Evolutionary conservation across 2,888 invertebrate species (phyloP).

Genomic region (Aspidiotus destructor): DNA sequence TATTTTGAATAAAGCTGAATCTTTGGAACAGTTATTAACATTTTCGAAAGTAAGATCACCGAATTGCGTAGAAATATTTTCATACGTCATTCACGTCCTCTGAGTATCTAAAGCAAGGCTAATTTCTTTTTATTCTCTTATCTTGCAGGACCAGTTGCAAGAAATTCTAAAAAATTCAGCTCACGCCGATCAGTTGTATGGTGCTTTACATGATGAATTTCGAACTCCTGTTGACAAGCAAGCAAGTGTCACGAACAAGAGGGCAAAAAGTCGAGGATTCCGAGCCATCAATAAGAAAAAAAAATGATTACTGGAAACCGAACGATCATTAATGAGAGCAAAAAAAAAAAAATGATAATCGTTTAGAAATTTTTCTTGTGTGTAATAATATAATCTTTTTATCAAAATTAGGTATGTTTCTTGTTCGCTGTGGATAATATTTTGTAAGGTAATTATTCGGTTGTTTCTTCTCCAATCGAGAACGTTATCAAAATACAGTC

Average conservation of each 20-base stretch:
- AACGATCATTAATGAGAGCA: no score
- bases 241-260: neutral
- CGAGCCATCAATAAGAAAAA: slow-evolving; percentile 22
- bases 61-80: neutral
- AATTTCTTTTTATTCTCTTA: neutral
- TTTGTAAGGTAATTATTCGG: no score
- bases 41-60: slow-evolving; percentile 48
- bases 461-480: no score
- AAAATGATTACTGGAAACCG: neutral
- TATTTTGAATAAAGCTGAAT: slow-evolving; percentile 57
- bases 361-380: no score
- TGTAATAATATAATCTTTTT: no score
- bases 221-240: neutral
- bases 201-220: slow-evolving; percentile 51
- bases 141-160: slow-evolving; percentile 54
- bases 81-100: neutral
- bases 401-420: no score
- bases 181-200: slow-evolving; percentile 59
- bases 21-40: slow-evolving; percentile 49
- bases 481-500: no score
- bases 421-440: no score
- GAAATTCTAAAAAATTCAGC: slow-evolving; percentile 61
- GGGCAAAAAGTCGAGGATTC: slow-evolving; percentile 14
- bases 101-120: neutral
- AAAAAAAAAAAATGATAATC: no score